phyloP scores from a whole-genome alignment of 2,888 invertebrate genomes.

The Sepioteuthis lessoniana region DNA sequence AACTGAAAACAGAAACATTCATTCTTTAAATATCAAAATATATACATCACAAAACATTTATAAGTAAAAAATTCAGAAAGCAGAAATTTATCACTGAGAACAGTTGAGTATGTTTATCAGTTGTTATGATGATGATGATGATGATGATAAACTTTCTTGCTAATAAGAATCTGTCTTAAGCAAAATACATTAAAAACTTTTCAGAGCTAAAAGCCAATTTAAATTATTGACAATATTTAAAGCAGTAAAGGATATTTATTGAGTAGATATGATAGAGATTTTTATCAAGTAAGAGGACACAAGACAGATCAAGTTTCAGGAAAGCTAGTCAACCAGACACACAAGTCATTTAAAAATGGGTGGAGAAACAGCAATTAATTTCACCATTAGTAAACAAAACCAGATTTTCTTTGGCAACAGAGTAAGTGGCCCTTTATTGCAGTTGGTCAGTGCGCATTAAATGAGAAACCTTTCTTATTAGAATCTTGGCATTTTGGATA shows the following conservation, averaged over 20 bases:
- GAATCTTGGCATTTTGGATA: too few species aligned
- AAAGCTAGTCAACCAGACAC: background rate
- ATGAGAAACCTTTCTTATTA: too few species aligned
- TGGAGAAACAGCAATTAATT: background rate
- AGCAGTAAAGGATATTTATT: background rate
- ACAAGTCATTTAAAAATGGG: conserved; percentile 1
- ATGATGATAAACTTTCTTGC: too few species aligned
- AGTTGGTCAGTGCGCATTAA: too few species aligned
- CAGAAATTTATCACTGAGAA: too few species aligned
- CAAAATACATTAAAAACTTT: background rate
- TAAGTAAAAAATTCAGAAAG: too few species aligned
- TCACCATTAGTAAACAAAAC: conserved; percentile 1
- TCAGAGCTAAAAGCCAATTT: background rate
- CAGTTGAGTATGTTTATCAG: too few species aligned
- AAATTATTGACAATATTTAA: background rate
- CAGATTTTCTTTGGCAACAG: background rate
- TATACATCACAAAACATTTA: too few species aligned
- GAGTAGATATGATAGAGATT: background rate
- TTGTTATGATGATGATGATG: too few species aligned
- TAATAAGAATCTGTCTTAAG: too few species aligned
- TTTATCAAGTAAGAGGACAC: background rate
- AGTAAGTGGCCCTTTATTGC: background rate
- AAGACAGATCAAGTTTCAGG: background rate
- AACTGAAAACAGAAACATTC: too few species aligned
- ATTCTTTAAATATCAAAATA: too few species aligned